Percentiles rank a stretch among this genome's conserved stretches.
These are phyloP conservation scores for Bactericera cockerelli DNA, from an alignment of 1,140 invertebrate species.

Conservation along the genomic window DNA sequence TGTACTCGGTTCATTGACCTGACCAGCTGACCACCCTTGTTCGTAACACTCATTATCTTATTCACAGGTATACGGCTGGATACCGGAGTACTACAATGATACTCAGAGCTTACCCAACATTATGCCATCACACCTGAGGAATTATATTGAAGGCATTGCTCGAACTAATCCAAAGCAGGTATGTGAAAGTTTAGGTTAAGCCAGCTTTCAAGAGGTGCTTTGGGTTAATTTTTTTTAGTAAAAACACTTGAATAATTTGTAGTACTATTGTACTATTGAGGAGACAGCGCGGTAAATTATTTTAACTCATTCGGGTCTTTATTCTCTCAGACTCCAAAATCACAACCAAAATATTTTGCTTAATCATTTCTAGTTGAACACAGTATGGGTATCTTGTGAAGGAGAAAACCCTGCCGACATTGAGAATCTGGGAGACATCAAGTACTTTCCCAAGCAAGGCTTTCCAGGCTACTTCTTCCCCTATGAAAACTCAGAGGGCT, in stretches of 20 bases:
- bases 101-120: conserved; percentile 28
- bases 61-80: conserved; percentile 32
- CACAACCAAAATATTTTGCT: too few species aligned
- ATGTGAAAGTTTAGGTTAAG: background rate
- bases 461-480: conserved; percentile 31
- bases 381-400: conserved; percentile 37
- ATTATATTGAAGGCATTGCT: conserved; percentile 23
- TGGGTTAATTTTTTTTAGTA: background rate
- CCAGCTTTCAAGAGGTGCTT: background rate
- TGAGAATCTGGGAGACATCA: conserved; percentile 36
- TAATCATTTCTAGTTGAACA: conserved; percentile 27
- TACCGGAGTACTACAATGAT: conserved; percentile 31
- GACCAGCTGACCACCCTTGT: too few species aligned
- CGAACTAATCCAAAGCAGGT: conserved; percentile 11
- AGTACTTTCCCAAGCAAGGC: conserved; percentile 31
- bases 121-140: conserved; percentile 30
- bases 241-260: background rate
- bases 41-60: too few species aligned
- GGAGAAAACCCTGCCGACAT: conserved; percentile 38
- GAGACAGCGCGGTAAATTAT: background rate
- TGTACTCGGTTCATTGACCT: too few species aligned
- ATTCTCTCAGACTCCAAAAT: too few species aligned
- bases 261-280: background rate
- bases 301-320: background rate
- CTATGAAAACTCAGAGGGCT: conserved; percentile 32